phyloP scores from a whole-genome alignment of 2,888 invertebrate species.

The Keiferia lycopersicella region DNA sequence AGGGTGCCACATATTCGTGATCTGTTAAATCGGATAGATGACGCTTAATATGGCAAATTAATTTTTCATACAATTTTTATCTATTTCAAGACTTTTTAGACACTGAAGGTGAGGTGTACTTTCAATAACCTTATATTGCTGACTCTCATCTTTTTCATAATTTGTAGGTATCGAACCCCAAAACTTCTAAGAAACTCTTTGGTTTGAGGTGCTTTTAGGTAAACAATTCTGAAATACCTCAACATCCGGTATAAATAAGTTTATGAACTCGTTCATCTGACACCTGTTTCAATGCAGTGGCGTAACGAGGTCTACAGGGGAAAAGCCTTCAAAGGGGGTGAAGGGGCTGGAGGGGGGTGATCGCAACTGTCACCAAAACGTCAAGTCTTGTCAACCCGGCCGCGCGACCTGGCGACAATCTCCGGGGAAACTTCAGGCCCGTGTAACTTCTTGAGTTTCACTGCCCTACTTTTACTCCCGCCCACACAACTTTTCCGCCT shows the following conservation, averaged over 20 bases:
- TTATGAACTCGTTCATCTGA: background rate
- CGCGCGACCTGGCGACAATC: background rate
- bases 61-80: too few relatives aligned
- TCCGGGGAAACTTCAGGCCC: slow-evolving; percentile 1
- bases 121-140: background rate
- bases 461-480: background rate
- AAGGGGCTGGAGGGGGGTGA: background rate
- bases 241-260: background rate
- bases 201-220: background rate
- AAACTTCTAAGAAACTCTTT: background rate
- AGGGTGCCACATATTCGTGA: too few relatives aligned
- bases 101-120: too few relatives aligned
- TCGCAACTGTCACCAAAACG: slow-evolving; percentile 7
- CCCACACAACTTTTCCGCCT: slow-evolving; percentile 4
- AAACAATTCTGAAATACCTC: background rate
- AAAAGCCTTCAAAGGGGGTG: background rate
- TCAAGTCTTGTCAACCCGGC: background rate
- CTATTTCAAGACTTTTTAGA: too few relatives aligned
- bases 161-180: background rate
- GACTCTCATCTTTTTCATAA: background rate
- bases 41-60: too few relatives aligned
- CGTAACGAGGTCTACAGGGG: background rate
- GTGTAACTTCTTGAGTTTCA: slow-evolving; percentile 8
- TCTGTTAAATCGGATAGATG: too few relatives aligned
- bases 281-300: slow-evolving; percentile 2